Conservation (phyloP, 2,888 invertebrate species). For the Cyrtodaria siliqua region DNA sequence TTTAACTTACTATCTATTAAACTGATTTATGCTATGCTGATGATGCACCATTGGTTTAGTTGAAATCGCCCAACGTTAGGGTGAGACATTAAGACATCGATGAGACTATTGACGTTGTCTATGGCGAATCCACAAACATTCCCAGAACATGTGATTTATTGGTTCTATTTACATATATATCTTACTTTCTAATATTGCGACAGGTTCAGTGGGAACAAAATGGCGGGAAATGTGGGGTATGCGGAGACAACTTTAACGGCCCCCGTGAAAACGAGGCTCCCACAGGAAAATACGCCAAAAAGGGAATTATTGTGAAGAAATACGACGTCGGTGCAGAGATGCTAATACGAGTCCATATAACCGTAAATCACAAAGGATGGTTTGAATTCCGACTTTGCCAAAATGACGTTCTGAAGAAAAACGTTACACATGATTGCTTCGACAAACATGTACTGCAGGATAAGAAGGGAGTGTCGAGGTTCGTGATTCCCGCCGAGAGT, state of each 20-base stretch:
- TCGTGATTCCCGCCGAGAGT: slow-evolving; percentile 19
- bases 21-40: too few species aligned
- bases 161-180: too few species aligned
- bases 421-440: slow-evolving; percentile 77
- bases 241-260: slow-evolving; percentile 54
- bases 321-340: slow-evolving; percentile 37
- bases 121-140: too few species aligned
- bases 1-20: too few species aligned
- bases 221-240: slow-evolving; percentile 64
- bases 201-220: slow-evolving; percentile 61
- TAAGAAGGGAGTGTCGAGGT: slow-evolving; percentile 35
- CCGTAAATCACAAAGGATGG: slow-evolving; percentile 64
- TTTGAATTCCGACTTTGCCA: slow-evolving; percentile 47
- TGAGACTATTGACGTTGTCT: too few species aligned
- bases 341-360: slow-evolving; percentile 48
- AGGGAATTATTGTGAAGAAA: slow-evolving; percentile 49
- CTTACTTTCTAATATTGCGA: too few species aligned
- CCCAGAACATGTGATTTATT: too few species aligned
- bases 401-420: slow-evolving; percentile 25
- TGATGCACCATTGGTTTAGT: too few species aligned
- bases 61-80: too few species aligned
- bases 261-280: slow-evolving; percentile 50
- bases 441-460: slow-evolving; percentile 61
- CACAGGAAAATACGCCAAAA: slow-evolving; percentile 49
- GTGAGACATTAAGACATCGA: too few species aligned